Evolutionary conservation across 2,888 invertebrate genomes (phyloP).

Genomic region (Pseudoips prasinana): DNA sequence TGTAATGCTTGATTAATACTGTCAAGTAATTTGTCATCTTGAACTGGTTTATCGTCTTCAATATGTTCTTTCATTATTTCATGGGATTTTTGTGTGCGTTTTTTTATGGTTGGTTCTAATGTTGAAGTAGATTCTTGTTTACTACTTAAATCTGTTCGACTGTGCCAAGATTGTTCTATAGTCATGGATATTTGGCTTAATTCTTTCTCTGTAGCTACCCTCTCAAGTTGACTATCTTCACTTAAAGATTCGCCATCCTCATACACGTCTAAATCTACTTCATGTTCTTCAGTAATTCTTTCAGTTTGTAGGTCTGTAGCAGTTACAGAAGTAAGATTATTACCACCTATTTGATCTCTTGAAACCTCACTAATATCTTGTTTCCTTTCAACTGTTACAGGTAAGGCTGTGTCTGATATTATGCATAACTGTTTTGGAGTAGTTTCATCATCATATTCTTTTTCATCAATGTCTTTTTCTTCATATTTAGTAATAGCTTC

Average conservation of each 20-base stretch:
- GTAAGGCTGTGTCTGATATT: too few relatives aligned
- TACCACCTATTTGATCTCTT: slow-evolving; percentile 4
- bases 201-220: slow-evolving; percentile 21
- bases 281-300: slow-evolving; percentile 7
- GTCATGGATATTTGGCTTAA: slow-evolving; percentile 17
- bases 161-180: slow-evolving; percentile 30
- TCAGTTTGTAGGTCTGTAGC: background rate
- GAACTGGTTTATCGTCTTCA: slow-evolving; percentile 19
- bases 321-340: background rate
- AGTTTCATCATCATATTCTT: slow-evolving; percentile 23
- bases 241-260: slow-evolving; percentile 37
- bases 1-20: slow-evolving; percentile 45
- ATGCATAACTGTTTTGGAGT: too few relatives aligned
- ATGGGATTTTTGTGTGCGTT: slow-evolving; percentile 22
- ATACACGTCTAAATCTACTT: slow-evolving; percentile 20
- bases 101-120: slow-evolving; percentile 23
- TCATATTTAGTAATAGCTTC: slow-evolving; percentile 36
- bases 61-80: slow-evolving; percentile 29
- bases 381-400: too few relatives aligned
- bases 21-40: slow-evolving; percentile 42
- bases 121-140: slow-evolving; percentile 36
- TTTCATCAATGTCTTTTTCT: slow-evolving; percentile 42
- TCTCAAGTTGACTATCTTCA: slow-evolving; percentile 36
- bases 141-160: slow-evolving; percentile 40
- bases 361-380: too few relatives aligned